Percentiles rank a stretch among this genome's conserved stretches.
phyloP scores from a whole-genome alignment of 2,113 vertebrate species.

The Albula goreensis region DNA sequence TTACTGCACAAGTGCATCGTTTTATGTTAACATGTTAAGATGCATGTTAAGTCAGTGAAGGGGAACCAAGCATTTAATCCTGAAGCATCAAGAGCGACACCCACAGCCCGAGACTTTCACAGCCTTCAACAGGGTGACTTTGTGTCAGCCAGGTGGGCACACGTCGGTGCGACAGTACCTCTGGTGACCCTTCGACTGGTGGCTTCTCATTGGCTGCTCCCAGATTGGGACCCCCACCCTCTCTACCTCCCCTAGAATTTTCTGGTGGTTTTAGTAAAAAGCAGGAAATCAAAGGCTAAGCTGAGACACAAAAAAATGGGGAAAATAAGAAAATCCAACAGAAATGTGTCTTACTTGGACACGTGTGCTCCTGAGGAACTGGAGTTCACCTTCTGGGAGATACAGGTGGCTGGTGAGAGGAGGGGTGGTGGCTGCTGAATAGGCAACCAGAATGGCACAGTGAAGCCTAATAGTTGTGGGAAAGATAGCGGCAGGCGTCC shows the following conservation, averaged over 20 bases:
- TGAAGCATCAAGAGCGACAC: not conserved
- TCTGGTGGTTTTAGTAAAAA: not conserved
- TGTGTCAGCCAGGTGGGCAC: not conserved
- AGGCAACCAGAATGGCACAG: slow-evolving; percentile 1
- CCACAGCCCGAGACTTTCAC: not conserved
- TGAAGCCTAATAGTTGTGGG: slow-evolving; percentile 63
- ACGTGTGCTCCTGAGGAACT: not conserved
- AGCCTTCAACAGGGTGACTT: not conserved
- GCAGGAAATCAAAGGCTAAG: not conserved
- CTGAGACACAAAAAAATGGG: not conserved
- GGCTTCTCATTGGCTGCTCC: not conserved
- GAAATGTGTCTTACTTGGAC: not conserved
- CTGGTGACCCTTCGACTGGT: not conserved
- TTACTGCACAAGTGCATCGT: not conserved
- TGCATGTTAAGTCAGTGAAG: slow-evolving; percentile 7
- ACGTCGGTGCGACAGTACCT: not conserved
- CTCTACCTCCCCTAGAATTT: too few species aligned
- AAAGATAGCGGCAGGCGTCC: slow-evolving; percentile 47
- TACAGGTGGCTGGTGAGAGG: not conserved
- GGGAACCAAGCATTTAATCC: not conserved
- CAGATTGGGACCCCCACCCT: too few species aligned
- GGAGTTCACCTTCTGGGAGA: not conserved
- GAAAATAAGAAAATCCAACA: not conserved
- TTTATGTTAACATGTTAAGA: not conserved
- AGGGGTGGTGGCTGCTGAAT: not conserved